Evolutionary conservation across 2,888 invertebrate species (phyloP).

Genomic region (Lumbricus terrestris): DNA sequence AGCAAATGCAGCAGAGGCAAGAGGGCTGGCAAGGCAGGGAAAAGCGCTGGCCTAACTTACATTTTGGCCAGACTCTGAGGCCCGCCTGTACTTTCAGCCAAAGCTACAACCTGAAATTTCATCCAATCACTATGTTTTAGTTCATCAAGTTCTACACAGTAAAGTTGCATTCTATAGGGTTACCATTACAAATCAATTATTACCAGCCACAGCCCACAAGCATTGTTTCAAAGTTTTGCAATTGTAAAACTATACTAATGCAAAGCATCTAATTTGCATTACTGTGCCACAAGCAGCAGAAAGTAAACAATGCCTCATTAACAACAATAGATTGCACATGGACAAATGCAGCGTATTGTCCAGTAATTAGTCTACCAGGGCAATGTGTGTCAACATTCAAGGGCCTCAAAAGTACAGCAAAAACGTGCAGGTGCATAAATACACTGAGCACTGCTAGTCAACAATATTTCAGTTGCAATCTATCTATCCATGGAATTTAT

Average conservation of each 20-base stretch:
- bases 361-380: neutral
- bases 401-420: too few species aligned
- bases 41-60: conserved; percentile 4
- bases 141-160: neutral
- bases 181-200: too few species aligned
- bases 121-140: neutral
- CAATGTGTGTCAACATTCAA: too few species aligned
- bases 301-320: neutral
- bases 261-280: neutral
- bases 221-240: neutral
- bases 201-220: too few species aligned
- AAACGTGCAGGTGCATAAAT: neutral
- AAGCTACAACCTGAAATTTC: neutral
- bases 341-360: neutral
- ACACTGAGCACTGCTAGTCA: neutral
- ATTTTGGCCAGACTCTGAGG: conserved; percentile 11
- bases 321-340: neutral
- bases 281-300: neutral
- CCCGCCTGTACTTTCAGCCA: neutral
- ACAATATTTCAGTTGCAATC: too few species aligned
- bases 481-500: too few species aligned
- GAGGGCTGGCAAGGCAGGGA: neutral
- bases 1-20: neutral
- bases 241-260: neutral
- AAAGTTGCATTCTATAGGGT: neutral